These are phyloP conservation scores for Branchipolynoe longqiensis DNA, from an alignment of 2,888 invertebrate species.

Conservation along the genomic window DNA sequence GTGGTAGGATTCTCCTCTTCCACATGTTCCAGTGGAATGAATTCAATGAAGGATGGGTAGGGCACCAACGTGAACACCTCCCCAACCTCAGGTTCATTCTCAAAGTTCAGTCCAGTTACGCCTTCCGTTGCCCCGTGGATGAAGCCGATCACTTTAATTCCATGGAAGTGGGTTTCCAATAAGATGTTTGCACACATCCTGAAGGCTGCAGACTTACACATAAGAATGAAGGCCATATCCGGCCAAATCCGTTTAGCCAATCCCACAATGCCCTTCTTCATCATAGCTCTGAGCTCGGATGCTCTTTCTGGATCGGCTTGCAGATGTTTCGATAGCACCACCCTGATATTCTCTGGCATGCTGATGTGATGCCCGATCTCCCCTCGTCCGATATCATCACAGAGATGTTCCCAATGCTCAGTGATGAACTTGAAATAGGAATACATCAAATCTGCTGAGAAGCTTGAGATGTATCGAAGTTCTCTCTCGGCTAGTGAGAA, in stretches of 20 bases:
- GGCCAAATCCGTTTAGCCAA: slow-evolving; percentile 20
- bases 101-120: not conserved
- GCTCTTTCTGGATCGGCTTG: slow-evolving; percentile 20
- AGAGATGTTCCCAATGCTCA: slow-evolving; percentile 15
- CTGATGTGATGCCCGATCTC: not conserved
- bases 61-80: not conserved
- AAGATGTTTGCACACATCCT: not conserved
- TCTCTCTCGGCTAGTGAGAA: slow-evolving; percentile 40
- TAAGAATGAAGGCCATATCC: not conserved
- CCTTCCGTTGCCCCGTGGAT: slow-evolving; percentile 32
- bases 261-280: not conserved
- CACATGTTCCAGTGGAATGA: slow-evolving; percentile 14
- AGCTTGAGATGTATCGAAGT: not conserved
- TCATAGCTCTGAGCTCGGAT: not conserved
- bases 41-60: not conserved
- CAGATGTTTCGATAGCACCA: not conserved
- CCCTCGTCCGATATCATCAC: slow-evolving; percentile 14
- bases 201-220: slow-evolving; percentile 29
- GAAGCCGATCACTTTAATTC: not conserved
- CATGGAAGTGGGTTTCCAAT: not conserved
- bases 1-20: slow-evolving; percentile 1
- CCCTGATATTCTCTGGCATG: not conserved
- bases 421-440: slow-evolving; percentile 12
- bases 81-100: not conserved
- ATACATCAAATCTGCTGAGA: slow-evolving; percentile 44